Conservation (phyloP, 2,797 vertebrate genomes). For the Capromys pilorides region DNA sequence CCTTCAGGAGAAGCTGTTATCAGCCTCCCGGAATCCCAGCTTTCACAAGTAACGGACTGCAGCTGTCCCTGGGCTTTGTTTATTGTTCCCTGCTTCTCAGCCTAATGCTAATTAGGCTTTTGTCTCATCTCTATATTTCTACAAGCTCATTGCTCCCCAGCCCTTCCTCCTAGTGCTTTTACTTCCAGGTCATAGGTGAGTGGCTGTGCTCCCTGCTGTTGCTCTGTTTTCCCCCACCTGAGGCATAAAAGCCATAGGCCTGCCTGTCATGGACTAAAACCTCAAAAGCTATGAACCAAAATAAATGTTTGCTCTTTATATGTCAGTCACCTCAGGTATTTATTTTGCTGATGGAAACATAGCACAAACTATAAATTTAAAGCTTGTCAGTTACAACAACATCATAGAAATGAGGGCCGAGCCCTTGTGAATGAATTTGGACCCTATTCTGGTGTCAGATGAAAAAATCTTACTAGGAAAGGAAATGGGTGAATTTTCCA, state of each 20-base stretch:
- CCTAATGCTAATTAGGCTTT: too few relatives aligned
- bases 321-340: not conserved
- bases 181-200: not conserved
- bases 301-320: not conserved
- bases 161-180: not conserved
- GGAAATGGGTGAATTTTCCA: not conserved
- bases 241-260: not conserved
- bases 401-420: not conserved
- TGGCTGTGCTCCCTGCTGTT: not conserved
- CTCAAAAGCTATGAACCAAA: not conserved
- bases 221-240: too few relatives aligned
- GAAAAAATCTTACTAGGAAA: not conserved
- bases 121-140: too few relatives aligned
- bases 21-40: too few relatives aligned
- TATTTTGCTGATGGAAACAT: not conserved
- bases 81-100: too few relatives aligned
- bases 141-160: not conserved
- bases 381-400: not conserved
- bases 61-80: too few relatives aligned
- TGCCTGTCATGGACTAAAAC: not conserved
- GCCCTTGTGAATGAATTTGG: not conserved
- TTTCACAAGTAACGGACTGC: too few relatives aligned
- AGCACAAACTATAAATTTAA: not conserved
- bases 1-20: too few relatives aligned
- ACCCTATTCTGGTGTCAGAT: not conserved